These are phyloP conservation scores for Phaonia tiefii DNA, from an alignment of 2,888 invertebrate genomes.

Conservation along the genomic window DNA sequence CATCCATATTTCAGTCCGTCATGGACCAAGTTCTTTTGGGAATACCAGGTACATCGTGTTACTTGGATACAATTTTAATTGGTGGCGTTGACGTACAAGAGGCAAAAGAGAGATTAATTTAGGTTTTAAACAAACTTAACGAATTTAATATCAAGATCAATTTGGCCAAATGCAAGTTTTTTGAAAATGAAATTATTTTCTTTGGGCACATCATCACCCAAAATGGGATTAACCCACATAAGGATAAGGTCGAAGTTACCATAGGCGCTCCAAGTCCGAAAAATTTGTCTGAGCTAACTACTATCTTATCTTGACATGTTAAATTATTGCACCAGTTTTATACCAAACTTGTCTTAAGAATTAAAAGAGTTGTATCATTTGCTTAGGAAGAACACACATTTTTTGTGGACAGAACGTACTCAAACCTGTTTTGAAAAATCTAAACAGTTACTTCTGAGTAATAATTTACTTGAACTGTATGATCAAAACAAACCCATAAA, in stretches of 20 bases:
- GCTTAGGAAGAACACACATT: too few species aligned
- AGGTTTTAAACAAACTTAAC: conserved; percentile 54
- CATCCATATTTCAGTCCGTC: too few species aligned
- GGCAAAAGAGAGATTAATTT: conserved; percentile 43
- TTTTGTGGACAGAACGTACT: too few species aligned
- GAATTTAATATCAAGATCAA: conserved; percentile 55
- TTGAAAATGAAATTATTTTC: conserved; percentile 37
- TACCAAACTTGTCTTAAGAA: too few species aligned
- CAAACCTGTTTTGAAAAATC: too few species aligned
- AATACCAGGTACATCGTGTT: conserved; percentile 44
- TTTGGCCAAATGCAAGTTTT: too few species aligned
- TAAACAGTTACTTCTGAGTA: too few species aligned
- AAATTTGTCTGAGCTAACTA: conserved; percentile 35
- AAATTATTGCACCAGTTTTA: conserved; percentile 39
- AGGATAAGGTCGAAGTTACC: conserved; percentile 50
- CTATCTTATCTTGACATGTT: conserved; percentile 40
- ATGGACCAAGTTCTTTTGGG: too few species aligned
- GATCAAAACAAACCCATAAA: conserved; percentile 22
- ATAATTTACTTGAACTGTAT: too few species aligned
- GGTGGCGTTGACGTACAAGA: conserved; percentile 39
- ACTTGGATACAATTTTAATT: conserved; percentile 58
- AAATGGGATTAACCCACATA: conserved; percentile 50
- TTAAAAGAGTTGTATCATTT: too few species aligned
- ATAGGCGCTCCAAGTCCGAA: conserved; percentile 43
- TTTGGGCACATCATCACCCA: conserved; percentile 52